Percentiles rank a stretch among this genome's conserved stretches.
phyloP scores from a whole-genome alignment of 1,140 invertebrate genomes.

The Hycleus phaleratus region DNA sequence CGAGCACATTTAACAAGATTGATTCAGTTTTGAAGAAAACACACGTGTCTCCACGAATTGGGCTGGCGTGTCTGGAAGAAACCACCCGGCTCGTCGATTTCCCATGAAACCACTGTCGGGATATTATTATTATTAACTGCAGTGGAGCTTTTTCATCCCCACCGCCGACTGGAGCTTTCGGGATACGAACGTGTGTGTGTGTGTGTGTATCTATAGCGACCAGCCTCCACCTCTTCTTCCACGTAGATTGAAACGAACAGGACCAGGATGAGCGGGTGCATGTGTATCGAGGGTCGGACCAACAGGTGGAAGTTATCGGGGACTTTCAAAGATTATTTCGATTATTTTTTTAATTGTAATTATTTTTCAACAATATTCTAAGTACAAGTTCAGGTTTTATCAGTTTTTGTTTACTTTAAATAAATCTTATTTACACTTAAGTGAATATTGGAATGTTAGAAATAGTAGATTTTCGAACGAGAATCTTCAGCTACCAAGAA shows the following conservation, averaged over 20 bases:
- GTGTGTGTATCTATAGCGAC: slow-evolving; percentile 10
- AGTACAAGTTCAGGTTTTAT: slow-evolving; percentile 1
- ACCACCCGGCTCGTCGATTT: too few species aligned
- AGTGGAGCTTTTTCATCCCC: slow-evolving; percentile 9
- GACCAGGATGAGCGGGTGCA: too few species aligned
- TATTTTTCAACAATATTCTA: slow-evolving; percentile 13
- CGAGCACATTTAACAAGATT: too few species aligned
- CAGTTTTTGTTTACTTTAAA: slow-evolving; percentile 1
- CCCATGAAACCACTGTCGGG: too few species aligned
- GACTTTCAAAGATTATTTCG: too few species aligned
- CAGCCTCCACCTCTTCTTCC: background rate
- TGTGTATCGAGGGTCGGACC: background rate
- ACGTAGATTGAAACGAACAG: too few species aligned
- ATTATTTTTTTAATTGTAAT: slow-evolving; percentile 2
- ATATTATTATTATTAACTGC: slow-evolving; percentile 6
- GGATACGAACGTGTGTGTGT: background rate
- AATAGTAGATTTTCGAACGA: background rate
- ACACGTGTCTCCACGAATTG: too few species aligned
- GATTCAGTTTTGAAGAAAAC: too few species aligned
- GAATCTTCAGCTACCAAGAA: slow-evolving; percentile 7
- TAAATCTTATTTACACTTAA: slow-evolving; percentile 10
- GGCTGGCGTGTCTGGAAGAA: too few species aligned
- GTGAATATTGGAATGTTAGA: slow-evolving; percentile 9
- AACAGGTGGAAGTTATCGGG: slow-evolving; percentile 4
- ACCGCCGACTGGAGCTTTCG: slow-evolving; percentile 2